These are phyloP conservation scores for Spisula solida DNA, from an alignment of 2,888 invertebrate genomes.

Conservation along the genomic window DNA sequence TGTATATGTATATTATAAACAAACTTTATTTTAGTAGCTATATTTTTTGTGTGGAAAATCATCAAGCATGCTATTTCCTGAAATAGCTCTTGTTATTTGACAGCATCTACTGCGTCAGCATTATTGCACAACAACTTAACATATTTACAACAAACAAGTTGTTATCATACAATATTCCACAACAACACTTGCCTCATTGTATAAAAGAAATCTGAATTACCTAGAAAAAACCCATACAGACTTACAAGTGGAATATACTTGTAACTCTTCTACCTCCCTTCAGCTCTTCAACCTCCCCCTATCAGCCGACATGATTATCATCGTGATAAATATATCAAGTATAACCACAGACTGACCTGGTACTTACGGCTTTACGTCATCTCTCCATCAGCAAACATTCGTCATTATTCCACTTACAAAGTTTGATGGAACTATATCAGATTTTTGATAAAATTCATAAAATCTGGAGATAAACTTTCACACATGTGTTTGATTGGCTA, in stretches of 20 bases:
- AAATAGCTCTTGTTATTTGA: no score
- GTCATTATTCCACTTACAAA: not conserved
- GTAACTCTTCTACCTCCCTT: not conserved
- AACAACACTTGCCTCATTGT: not conserved
- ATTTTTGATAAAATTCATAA: constrained; percentile 20
- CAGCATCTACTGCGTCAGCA: no score
- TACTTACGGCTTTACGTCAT: constrained; percentile 9
- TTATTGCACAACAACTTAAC: no score
- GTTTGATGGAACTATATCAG: not conserved
- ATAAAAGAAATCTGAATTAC: not conserved
- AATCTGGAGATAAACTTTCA: not conserved
- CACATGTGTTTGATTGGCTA: not conserved
- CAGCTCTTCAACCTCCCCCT: no score
- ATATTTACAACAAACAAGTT: no score
- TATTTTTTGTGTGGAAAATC: no score
- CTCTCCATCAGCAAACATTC: not conserved
- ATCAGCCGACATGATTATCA: not conserved
- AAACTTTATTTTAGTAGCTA: no score
- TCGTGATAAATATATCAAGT: constrained; percentile 13
- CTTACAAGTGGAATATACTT: not conserved
- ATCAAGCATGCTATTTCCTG: no score
- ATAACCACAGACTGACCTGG: constrained; percentile 20
- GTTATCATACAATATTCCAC: no score
- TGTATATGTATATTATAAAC: no score
- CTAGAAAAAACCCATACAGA: not conserved